Evolutionary conservation across 2,113 vertebrate genomes (phyloP), one percentile per base, ranked within the genome.

Genomic region (Salvelinus fontinalis): DNA sequence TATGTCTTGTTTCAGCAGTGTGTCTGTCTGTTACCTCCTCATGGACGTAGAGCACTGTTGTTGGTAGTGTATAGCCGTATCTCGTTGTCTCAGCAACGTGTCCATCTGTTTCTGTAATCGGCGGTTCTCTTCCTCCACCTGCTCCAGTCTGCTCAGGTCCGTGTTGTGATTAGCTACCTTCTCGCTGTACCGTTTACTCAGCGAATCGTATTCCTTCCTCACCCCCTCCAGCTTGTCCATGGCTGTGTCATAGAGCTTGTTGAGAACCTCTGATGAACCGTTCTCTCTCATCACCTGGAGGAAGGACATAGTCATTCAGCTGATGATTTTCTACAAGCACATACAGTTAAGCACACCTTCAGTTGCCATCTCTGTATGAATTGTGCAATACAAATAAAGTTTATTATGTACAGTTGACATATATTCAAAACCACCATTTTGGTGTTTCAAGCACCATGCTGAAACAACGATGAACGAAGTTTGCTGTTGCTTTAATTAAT

Each of bases 171-270:
- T 93, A 2, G 97, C 96, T 0, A 98, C 96, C 81, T 97, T 97
- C 89, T 99, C 97, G 0, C 97, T 96, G 93, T 97, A 97, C 75
- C 95, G 93, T 83, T 97, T 97, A 83, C 97, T 94, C 68, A 99
- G 88, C 48, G 94, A 94, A 0, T 99, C 97, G 0, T 99, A 98
- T 69, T 99, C 98, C 89, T 98, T 99, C 93, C 96, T 98, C 18
- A 96, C 92, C 0, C 94, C 94, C 86, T 99, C 97, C 81, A 99
- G 92, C 84, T 99, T 99, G 91, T 99, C 97, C 95, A 99, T 94
- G 2, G 98, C 97, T 0, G 97, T 98, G 88, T 99, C 97, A 0
- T 99, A 99, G 64, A 99, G 93, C 83, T 99, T 95, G 85, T 98
- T 99, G 12, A 99, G 88, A 72, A 99, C 96, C 90, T 99, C 98